Evolutionary conservation across 2,113 vertebrate genomes (phyloP), one percentile per base, ranked within the genome.

Genomic region (Sakesphorus luctuosus): DNA sequence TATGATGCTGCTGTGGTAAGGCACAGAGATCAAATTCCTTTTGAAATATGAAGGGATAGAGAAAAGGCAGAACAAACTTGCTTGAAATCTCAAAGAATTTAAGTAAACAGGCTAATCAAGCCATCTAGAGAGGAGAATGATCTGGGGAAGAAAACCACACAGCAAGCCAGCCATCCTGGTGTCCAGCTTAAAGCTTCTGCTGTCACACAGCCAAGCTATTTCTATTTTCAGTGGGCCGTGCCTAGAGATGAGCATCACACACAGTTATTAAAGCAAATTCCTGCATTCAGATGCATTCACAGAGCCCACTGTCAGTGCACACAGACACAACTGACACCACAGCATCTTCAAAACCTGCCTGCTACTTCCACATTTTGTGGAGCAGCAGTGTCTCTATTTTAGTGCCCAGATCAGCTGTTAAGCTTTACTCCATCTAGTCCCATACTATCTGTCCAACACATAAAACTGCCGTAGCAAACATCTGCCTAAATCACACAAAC

Each of bases 231-330:
- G 83, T 77, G 79, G 88, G 88, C 80, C 13, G 1, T 84, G 94
- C 92, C 85, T 65, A 88, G 85, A 28, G 15, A 93, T 92, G 83
- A 88, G 80, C 76, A 95, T 86, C 90, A 86, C 87, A 73, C 78
- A 50, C 62, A 35, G 83, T 86, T 84, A 90, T 92, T 91, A 93
- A 81, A 94, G 92, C 92, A 89, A 96, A 95, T 90, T 93, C 88
- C 86, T 81, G 88, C 92, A 81, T 86, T 94, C 83, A 73, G 49
- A 90, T 81, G 90, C 56, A 53, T 2, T 38, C 77, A 87, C 72
- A 61, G 73, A 83, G 73, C 65, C 36, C 68, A 15, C 72, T 88
- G 90, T 28, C 87, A 80, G 44, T 3, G 23, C 82, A 56, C 47
- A 35, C 55, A 71, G 75, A 56, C 65, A 68, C 67, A 84, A 18